A percentile compares a stretch with the other conserved stretches of the same genome.
Conservation (phyloP, 1,140 invertebrate genomes). For the Eufriesea mexicana region DNA sequence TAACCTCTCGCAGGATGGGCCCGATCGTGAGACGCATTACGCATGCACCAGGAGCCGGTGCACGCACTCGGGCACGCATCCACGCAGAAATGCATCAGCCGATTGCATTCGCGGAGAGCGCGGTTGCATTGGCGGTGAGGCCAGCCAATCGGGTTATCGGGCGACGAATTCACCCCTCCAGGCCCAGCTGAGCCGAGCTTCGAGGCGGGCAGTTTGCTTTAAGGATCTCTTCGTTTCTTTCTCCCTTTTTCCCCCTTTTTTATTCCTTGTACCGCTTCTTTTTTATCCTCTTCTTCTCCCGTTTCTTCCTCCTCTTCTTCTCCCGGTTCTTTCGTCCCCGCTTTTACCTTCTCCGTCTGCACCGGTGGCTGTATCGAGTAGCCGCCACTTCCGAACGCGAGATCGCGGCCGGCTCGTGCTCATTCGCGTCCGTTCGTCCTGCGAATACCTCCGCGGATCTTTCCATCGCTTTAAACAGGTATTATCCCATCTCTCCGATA, state of each 20-base stretch:
- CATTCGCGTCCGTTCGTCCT: no score
- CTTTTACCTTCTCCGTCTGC: slow-evolving; percentile 6
- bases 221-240: slow-evolving; percentile 68
- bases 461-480: no score
- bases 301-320: slow-evolving; percentile 60
- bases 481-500: no score
- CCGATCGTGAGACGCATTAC: slow-evolving; percentile 60
- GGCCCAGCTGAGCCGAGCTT: slow-evolving; percentile 51
- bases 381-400: neutral
- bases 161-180: slow-evolving; percentile 76
- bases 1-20: neutral
- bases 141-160: slow-evolving; percentile 77
- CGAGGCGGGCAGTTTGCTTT: slow-evolving; percentile 76
- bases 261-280: slow-evolving; percentile 48
- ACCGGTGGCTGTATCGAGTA: neutral
- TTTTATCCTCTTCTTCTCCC: slow-evolving; percentile 47
- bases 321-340: neutral
- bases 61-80: slow-evolving; percentile 46
- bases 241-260: slow-evolving; percentile 12
- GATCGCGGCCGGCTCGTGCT: neutral
- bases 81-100: slow-evolving; percentile 47
- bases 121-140: slow-evolving; percentile 73
- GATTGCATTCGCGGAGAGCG: slow-evolving; percentile 62
- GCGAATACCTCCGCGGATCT: no score
- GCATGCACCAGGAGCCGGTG: slow-evolving; percentile 64